phyloP scores from a whole-genome alignment of 2,797 vertebrate genomes.

The Parambassis ranga region DNA sequence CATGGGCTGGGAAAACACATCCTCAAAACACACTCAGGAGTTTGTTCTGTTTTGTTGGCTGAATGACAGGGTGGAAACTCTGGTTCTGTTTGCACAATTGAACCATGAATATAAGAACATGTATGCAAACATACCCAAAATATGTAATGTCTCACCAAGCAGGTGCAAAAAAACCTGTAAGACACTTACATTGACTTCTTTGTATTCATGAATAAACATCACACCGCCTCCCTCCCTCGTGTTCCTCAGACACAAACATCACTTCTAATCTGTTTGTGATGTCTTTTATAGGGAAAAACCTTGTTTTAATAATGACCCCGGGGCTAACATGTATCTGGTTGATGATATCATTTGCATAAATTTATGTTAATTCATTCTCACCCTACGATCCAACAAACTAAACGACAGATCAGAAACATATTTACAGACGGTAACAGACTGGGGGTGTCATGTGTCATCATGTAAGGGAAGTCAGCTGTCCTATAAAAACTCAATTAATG shows the following conservation, averaged over 20 bases:
- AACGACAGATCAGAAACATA: conserved; percentile 7
- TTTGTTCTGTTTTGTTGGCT: no score
- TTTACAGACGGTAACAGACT: conserved; percentile 1
- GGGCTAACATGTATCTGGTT: conserved; percentile 11
- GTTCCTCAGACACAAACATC: neutral
- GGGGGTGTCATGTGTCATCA: no score
- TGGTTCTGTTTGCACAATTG: no score
- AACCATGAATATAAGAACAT: no score
- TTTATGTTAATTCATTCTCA: conserved; percentile 31
- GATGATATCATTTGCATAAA: conserved; percentile 48
- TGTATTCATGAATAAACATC: conserved; percentile 38
- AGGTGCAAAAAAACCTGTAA: no score
- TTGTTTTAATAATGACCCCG: conserved; percentile 42
- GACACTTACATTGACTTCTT: neutral
- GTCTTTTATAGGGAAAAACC: conserved; percentile 33
- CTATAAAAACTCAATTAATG: no score
- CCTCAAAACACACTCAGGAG: no score
- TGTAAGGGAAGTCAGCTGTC: no score
- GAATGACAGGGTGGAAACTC: no score
- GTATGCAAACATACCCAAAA: no score
- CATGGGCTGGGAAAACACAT: no score
- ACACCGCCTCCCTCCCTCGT: neutral
- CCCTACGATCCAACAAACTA: conserved; percentile 2
- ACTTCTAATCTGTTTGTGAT: conserved; percentile 23
- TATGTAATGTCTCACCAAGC: no score